Evolutionary conservation across 1,140 invertebrate species (phyloP), one percentile per base, ranked within the genome.

Genomic region (Glossosoma conforme): DNA sequence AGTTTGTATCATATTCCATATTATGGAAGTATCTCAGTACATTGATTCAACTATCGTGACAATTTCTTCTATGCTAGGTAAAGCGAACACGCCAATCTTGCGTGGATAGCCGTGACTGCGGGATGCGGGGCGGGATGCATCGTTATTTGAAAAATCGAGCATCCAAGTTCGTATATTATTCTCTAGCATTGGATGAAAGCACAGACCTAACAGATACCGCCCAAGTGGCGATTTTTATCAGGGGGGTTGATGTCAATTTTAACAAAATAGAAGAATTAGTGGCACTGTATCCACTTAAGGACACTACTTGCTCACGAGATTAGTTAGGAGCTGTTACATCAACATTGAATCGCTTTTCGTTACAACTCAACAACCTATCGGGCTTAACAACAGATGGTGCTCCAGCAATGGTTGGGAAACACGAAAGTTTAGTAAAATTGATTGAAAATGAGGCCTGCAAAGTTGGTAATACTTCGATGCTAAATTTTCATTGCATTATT

Each of bases 371-470:
- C 44, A 46, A 46, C 44, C 44, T 46, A 35, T 49, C 21, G 36
- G 58, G 62, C 36, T 41, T 65, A 45, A 60, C 59, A 37, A 65
- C 58, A 21, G 64, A 66, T 67, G 62, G 62, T 49, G 63, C 52
- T 41, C 61, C 58, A 59, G 58, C 58, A 44, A 64, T 63, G 64
- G 51, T 53, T 44, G 61, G 63, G 17, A 60, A 56, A 51, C 45
- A 62, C 32, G 37, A 54, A 51, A 54, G 58, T 33, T 49, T 61
- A 35, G 49, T 65, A 53, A 56, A 52, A 52, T 58, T 58, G 45
- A 50, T 61, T 45, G 22, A 52, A 42, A 55, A 56, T 37, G 54
- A 58, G 41, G 47, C 50, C 47, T 52, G 28, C 41, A 48, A 44
- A 44, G 42, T 28, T 45, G 24, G 24, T 33, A 46, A 40, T 52